These are phyloP conservation scores for Amblyornis subalaris DNA, from an alignment of 2,113 vertebrate species.

Conservation along the genomic window DNA sequence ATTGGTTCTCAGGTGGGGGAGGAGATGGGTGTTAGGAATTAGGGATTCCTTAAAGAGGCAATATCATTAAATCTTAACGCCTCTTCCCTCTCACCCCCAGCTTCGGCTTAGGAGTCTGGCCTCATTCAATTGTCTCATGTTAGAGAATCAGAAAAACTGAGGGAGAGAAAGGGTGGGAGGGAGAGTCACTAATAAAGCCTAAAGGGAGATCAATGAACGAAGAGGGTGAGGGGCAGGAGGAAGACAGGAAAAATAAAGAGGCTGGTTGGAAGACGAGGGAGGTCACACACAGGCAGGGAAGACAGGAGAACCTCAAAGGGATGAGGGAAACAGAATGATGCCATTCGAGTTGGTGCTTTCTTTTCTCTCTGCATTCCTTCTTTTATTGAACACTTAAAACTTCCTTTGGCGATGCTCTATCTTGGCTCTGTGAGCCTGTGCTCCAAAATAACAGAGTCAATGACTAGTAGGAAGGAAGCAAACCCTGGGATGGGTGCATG, in stretches of 20 bases:
- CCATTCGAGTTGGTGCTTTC: not conserved
- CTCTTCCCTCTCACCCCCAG: constrained; percentile 33
- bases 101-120: constrained; percentile 41
- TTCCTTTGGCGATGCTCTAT: constrained; percentile 30
- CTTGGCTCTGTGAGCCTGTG: not conserved
- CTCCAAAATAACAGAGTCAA: not conserved
- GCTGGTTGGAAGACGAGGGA: not conserved
- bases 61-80: constrained; percentile 63
- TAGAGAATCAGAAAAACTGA: constrained; percentile 53
- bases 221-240: constrained; percentile 49
- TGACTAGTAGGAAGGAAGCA: not conserved
- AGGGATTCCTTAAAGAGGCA: constrained; percentile 76
- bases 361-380: constrained; percentile 41
- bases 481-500: not conserved
- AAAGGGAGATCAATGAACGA: constrained; percentile 32
- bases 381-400: constrained; percentile 45
- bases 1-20: constrained; percentile 86
- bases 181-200: constrained; percentile 19
- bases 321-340: not conserved
- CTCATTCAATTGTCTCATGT: constrained; percentile 41
- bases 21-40: constrained; percentile 74
- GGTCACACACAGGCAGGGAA: not conserved
- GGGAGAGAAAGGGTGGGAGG: constrained; percentile 39
- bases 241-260: not conserved
- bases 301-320: constrained; percentile 3